Evolutionary conservation across 2,888 invertebrate genomes (phyloP), one percentile per base, ranked within the genome.

Genomic region (Himalopsyche anomala): DNA sequence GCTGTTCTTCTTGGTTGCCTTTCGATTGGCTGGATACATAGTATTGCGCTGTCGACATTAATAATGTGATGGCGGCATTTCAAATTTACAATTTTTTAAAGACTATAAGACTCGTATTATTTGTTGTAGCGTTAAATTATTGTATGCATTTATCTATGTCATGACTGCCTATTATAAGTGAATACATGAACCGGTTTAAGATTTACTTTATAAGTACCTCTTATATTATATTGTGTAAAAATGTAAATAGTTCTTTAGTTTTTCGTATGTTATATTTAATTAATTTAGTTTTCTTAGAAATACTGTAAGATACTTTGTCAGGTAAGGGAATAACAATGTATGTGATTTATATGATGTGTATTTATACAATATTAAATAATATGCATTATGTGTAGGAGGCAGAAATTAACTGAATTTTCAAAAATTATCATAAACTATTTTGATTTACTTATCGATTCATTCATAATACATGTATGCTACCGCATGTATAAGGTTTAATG

Each of bases 11-110:
- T 93, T 96, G 89, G 90, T 96, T 89, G 94, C 95, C 89, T 96
- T 96, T 92, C 94, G 96, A 89, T 92, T 95, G 84, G 92, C 96
- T 88, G 96, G 96, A 88, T 96, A 96, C 91, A 92, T 95, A 89
- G 96, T 96, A 88, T 92, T 96, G 89, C 94, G 96, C 89, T 96
- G 95, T 90, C 94, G 95, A 90, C 94, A 95, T 89, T 93, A 51
- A 51, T 51, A 51, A 51, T 51, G 51, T 51, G 94, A 90, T 95
- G 81, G 17, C 80, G 40, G 40, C 36, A 74, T 28, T 36, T 36
- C 9, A 11, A 28, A 11, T 15, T 74, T 3, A 74, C 17, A 80
- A 11, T 36, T 38, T 28, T 42, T 38, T 80, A 19, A 84, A 54
- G 84, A 62, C 62, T 62, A 62, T 62, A 38, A 54, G 80, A 55